Evolutionary conservation across 2,797 vertebrate species (phyloP).

Genomic region (Pseudomugil gertrudae): DNA sequence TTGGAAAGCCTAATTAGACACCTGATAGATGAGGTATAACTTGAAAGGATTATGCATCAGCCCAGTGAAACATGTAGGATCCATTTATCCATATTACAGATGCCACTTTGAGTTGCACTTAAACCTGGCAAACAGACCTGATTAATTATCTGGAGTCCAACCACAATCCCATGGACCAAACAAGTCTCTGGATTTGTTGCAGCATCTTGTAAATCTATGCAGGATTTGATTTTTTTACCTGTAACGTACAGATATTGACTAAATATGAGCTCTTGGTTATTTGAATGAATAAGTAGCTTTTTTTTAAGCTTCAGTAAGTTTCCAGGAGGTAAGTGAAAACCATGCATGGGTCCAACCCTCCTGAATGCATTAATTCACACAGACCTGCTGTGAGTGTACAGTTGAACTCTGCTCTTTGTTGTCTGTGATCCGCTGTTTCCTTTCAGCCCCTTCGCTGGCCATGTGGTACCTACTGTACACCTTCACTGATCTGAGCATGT

Average conservation of each 20-base stretch:
- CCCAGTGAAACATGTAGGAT: background rate
- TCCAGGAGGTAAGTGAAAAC: background rate
- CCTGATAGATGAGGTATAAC: background rate
- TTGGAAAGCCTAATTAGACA: too few species aligned
- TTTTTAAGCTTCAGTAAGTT: background rate
- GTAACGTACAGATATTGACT: background rate
- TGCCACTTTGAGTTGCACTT: background rate
- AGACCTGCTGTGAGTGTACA: background rate
- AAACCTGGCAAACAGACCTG: background rate
- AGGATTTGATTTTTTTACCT: background rate
- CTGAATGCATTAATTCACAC: slow-evolving; percentile 8
- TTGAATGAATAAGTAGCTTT: background rate
- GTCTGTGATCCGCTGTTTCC: slow-evolving; percentile 36
- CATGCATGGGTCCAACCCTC: background rate
- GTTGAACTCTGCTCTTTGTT: slow-evolving; percentile 42
- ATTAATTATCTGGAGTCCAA: too few species aligned
- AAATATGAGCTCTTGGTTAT: background rate
- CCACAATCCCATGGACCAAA: too few species aligned
- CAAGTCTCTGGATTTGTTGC: background rate
- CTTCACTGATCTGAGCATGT: slow-evolving; percentile 34
- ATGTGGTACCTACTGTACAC: slow-evolving; percentile 57
- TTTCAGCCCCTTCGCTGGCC: slow-evolving; percentile 27
- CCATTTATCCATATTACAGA: too few species aligned
- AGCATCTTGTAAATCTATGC: background rate
- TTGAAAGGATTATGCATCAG: background rate